A percentile compares a stretch with the other conserved stretches of the same genome.
Evolutionary conservation across 2,797 vertebrate genomes (phyloP).

Genomic region (Melanitta fusca): DNA sequence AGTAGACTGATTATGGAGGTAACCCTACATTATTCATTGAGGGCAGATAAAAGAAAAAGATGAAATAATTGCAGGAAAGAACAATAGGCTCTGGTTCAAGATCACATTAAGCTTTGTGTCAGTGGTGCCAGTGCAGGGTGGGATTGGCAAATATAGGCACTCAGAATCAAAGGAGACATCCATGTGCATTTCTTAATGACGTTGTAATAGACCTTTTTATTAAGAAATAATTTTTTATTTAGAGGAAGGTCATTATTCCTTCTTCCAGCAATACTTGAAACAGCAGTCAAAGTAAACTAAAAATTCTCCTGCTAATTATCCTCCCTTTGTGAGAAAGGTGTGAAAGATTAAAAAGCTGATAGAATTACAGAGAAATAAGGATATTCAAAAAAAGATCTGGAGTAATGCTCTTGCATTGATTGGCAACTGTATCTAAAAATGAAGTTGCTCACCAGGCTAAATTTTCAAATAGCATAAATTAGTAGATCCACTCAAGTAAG

Average conservation of each 20-base stretch:
- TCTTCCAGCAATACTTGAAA: background rate
- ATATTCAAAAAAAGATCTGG: rapidly evolving
- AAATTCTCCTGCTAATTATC: background rate
- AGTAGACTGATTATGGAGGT: background rate
- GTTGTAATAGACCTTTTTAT: background rate
- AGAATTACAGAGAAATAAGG: background rate
- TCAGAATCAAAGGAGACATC: background rate
- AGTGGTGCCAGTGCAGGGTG: background rate
- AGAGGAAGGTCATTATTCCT: background rate
- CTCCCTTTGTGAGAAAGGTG: background rate
- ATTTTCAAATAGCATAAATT: background rate
- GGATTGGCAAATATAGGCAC: background rate
- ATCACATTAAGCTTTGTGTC: background rate
- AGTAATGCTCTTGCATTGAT: background rate
- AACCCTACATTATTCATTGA: background rate
- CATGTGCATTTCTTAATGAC: background rate
- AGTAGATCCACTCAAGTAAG: background rate
- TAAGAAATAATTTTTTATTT: background rate
- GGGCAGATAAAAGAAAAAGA: background rate
- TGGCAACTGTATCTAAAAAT: background rate
- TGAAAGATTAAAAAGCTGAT: background rate
- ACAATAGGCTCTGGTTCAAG: background rate
- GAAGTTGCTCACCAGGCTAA: background rate
- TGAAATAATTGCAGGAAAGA: background rate
- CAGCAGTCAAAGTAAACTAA: background rate